phyloP scores from a whole-genome alignment of 1,140 invertebrate genomes.

The Leptinotarsa texana region DNA sequence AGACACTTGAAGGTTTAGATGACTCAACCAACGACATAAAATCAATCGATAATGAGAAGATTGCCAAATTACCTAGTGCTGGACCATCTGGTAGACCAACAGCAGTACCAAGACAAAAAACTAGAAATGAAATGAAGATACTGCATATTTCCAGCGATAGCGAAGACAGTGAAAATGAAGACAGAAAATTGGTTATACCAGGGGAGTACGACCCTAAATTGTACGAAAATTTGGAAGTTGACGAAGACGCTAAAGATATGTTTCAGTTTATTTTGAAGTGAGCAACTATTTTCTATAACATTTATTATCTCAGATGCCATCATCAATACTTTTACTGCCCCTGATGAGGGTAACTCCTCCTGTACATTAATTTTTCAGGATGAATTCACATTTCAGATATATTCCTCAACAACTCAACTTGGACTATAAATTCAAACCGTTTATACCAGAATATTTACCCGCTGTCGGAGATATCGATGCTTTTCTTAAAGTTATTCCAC shows the following conservation, averaged over 20 bases:
- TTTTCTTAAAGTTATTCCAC: conserved; percentile 90
- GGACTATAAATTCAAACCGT: conserved; percentile 89
- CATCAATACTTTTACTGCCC: neutral
- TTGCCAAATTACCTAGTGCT: conserved; percentile 24
- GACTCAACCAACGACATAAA: too few species aligned
- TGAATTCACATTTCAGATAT: conserved; percentile 64
- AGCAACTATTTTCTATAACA: conserved; percentile 39
- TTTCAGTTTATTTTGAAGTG: conserved; percentile 92
- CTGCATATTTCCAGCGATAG: conserved; percentile 41
- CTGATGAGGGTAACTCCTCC: neutral
- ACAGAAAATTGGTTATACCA: conserved; percentile 38
- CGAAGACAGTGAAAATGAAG: conserved; percentile 43
- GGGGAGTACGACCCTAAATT: conserved; percentile 83
- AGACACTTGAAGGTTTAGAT: too few species aligned
- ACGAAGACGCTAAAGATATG: conserved; percentile 85
- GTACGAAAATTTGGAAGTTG: conserved; percentile 82
- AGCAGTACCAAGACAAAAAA: conserved; percentile 26
- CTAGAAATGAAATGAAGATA: conserved; percentile 22
- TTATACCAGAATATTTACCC: conserved; percentile 96
- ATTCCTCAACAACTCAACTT: conserved; percentile 90
- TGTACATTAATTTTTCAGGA: too few species aligned
- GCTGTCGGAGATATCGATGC: conserved; percentile 98
- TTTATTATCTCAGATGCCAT: neutral
- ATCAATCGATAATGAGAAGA: neutral
- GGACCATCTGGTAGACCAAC: conserved; percentile 34